phyloP scores from a whole-genome alignment of 2,797 vertebrate species.

The Rhynchonycteris naso region DNA sequence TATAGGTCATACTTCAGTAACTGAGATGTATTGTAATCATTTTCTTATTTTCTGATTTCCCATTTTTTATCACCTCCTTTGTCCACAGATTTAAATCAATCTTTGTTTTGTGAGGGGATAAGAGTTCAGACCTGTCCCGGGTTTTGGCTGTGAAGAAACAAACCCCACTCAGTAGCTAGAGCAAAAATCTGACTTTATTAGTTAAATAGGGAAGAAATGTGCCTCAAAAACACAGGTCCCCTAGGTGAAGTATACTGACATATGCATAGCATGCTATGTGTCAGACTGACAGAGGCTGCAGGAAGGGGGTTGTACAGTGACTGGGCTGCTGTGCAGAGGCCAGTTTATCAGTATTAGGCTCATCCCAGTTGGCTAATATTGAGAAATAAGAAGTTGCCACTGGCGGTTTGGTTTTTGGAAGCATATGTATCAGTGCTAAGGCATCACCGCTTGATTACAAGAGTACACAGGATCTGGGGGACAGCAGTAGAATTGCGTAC shows the following conservation, averaged over 20 bases:
- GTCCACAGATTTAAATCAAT: neutral
- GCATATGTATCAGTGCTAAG: rapidly evolving
- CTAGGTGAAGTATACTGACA: rapidly evolving
- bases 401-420: neutral
- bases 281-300: rapidly evolving
- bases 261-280: rapidly evolving
- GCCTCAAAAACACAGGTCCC: neutral
- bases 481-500: rapidly evolving
- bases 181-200: neutral
- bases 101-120: neutral
- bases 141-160: neutral
- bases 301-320: rapidly evolving
- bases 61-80: neutral
- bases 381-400: no score
- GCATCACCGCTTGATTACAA: rapidly evolving
- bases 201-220: rapidly evolving
- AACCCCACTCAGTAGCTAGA: no score
- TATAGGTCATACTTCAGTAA: neutral
- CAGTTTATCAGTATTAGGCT: neutral
- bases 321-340: neutral
- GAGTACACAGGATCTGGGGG: no score
- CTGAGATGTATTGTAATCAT: no score
- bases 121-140: no score
- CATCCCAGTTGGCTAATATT: neutral
- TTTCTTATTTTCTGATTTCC: neutral